Evolutionary conservation across 2,797 vertebrate species (phyloP).

Genomic region (Crocodylus rhombifer): DNA sequence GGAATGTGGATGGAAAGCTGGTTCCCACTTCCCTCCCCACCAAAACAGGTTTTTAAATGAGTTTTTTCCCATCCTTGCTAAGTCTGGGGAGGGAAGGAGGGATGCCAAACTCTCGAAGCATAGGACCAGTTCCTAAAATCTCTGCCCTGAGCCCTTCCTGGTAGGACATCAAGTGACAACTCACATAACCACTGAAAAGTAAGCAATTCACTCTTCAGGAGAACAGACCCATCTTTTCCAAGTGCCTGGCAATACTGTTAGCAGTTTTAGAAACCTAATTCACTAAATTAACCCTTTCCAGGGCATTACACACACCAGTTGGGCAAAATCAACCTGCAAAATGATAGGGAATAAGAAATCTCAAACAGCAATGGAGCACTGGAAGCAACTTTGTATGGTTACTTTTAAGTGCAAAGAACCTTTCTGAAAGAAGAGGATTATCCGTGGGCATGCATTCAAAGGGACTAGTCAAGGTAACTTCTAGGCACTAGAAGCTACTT

Average conservation of each 20-base stretch:
- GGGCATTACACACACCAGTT: background rate
- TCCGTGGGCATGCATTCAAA: background rate
- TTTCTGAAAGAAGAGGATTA: background rate
- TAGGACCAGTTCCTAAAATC: background rate
- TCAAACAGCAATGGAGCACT: background rate
- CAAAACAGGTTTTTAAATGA: background rate
- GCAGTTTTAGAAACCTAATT: background rate
- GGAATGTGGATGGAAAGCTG: background rate
- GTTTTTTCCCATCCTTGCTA: background rate
- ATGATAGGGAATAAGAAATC: background rate
- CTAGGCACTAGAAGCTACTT: background rate
- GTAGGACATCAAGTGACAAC: background rate
- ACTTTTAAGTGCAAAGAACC: background rate
- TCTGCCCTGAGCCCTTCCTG: background rate
- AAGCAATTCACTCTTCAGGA: background rate
- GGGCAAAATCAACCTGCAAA: background rate
- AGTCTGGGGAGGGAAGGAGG: background rate
- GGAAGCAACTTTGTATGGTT: background rate
- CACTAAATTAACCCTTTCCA: background rate
- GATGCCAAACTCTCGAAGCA: background rate
- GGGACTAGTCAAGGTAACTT: background rate
- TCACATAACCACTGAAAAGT: no score
- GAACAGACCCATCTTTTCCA: background rate
- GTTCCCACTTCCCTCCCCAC: background rate
- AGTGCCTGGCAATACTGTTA: background rate